Conservation (phyloP, 2,113 vertebrate species). For the Nannobrachium achirus region DNA sequence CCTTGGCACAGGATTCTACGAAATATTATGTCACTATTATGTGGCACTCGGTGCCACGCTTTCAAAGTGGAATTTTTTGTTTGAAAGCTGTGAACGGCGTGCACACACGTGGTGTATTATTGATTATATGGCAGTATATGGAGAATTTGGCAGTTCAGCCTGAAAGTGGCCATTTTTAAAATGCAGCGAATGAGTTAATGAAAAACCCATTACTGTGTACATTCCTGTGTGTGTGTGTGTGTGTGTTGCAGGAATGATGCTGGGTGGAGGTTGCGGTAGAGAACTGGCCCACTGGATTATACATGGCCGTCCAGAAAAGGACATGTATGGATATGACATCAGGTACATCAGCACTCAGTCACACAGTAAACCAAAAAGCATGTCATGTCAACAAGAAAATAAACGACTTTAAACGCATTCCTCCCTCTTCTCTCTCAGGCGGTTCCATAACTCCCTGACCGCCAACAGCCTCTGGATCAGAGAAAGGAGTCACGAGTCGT, state of each 20-base stretch:
- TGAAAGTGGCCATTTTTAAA: no score
- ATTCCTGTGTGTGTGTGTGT: background rate
- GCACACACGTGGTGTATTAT: no score
- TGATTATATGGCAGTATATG: no score
- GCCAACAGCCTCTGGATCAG: conserved; percentile 87
- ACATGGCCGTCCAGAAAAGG: conserved; percentile 91
- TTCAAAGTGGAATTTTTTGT: no score
- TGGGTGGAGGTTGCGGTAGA: conserved; percentile 93
- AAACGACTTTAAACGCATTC: no score
- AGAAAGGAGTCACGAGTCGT: conserved; percentile 96
- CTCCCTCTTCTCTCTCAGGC: conserved; percentile 72
- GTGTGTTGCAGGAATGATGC: conserved; percentile 90
- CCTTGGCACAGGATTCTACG: background rate
- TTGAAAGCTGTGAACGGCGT: no score
- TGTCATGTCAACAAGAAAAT: no score
- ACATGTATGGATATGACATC: conserved; percentile 95
- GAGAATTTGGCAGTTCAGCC: no score
- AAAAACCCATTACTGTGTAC: no score
- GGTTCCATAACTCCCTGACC: conserved; percentile 89
- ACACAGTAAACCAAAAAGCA: no score
- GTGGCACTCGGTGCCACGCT: background rate
- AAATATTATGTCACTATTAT: background rate
- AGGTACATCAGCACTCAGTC: no score
- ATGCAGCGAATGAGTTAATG: no score
- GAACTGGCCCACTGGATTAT: conserved; percentile 95